Base-by-base conservation (phyloP, 2,797 vertebrate species). In the Melanotaenia boesemani region DNA sequence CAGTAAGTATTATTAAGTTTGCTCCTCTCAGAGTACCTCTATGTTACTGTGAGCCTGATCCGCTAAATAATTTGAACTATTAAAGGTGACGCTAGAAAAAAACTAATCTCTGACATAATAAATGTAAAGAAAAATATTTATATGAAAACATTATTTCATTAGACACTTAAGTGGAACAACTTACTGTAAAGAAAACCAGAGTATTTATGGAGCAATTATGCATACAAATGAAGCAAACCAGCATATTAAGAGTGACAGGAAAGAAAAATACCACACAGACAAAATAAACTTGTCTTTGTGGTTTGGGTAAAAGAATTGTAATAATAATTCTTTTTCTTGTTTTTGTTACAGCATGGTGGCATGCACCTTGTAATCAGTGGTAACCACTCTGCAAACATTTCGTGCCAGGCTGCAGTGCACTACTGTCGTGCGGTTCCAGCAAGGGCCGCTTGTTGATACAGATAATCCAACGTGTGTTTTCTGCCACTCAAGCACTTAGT, bases 381-480 rank as follows among this genome's bases (percentile, higher is more conserved):
- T 37, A 58, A 75, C 76, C 4, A 4, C 74, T 76, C 72, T 70
- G 65, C 76, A 82, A 81, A 87, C 81, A 80, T 85, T 81, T 87
- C 54, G 67, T 90, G 88, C 86, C 86, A 78, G 79, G 73, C 76
- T 13, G 15, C 72, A 10, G 39, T 56, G 79, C 50, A 18, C 62
- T 56, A 32, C 41, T 86, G 89, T 85, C 89, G 88, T 86, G 86
- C 4, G 76, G 79, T 54, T 72, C 65, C 78, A 55, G 71, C 44
- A 3, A 80, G 63, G 69, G 70, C 72, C 50, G 71, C 80, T 87
- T 87, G 89, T 91, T 90, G 90, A 90, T 85, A 86, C 76, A 81
- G 82, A 88, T 90, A 86, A 92, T 88, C 92, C 86, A 80, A 67
- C 78, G 79, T 82, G 82, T 85, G 85, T 81, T 77, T 85, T 90